Conservation (phyloP, 2,113 vertebrate genomes). For the Phycodurus eques region DNA sequence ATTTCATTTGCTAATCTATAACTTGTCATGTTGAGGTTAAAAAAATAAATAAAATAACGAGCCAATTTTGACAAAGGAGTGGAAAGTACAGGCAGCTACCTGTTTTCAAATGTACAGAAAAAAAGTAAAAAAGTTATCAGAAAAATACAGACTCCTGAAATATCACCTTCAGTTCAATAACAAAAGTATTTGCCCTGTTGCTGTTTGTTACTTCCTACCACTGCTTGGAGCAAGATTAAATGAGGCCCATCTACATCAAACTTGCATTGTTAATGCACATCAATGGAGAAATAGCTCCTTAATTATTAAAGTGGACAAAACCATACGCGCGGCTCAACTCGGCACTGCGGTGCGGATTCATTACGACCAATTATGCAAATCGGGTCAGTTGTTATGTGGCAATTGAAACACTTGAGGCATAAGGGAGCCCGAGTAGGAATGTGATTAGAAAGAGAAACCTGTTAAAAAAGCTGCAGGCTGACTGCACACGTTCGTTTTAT, state of each 20-base stretch:
- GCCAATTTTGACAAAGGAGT: background rate
- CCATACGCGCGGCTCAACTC: slow-evolving; percentile 23
- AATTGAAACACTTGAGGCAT: slow-evolving; percentile 34
- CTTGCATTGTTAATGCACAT: background rate
- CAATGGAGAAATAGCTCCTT: slow-evolving; percentile 12
- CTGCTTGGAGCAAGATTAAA: background rate
- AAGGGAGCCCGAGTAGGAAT: slow-evolving; percentile 6
- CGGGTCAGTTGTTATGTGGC: slow-evolving; percentile 35
- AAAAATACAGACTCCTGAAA: background rate
- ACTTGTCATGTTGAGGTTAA: too few relatives aligned
- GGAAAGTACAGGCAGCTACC: background rate
- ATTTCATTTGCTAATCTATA: too few relatives aligned
- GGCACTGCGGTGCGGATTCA: slow-evolving; percentile 32
- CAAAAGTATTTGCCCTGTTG: background rate
- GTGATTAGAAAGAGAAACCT: background rate
- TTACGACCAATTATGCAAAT: slow-evolving; percentile 49
- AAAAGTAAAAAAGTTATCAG: background rate
- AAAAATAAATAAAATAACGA: too few relatives aligned
- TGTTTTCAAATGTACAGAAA: background rate
- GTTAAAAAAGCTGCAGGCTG: background rate
- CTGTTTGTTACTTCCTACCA: background rate
- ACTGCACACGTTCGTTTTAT: slow-evolving; percentile 1
- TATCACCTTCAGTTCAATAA: background rate
- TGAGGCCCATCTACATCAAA: background rate
- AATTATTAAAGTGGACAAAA: slow-evolving; percentile 28